Percentiles rank a stretch among this genome's conserved stretches.
Evolutionary conservation across 2,113 vertebrate genomes (phyloP).

Genomic region (Ictidomys tridecemlineatus): DNA sequence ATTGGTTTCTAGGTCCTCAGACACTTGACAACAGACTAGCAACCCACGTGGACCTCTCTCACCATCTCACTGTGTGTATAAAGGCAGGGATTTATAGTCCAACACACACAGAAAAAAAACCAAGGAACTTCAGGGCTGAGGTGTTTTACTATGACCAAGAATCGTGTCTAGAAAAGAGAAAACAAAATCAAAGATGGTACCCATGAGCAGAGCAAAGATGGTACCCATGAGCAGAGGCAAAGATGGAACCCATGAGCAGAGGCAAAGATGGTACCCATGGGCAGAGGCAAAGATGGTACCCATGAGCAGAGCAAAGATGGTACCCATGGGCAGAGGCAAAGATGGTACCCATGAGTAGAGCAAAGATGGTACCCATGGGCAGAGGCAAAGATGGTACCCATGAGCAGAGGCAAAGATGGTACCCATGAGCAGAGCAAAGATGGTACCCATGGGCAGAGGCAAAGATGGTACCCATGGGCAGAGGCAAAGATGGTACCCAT

Average conservation of each 20-base stretch:
- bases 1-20: neutral
- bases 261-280: no score
- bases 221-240: no score
- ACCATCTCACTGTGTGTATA: neutral
- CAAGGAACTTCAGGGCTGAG: neutral
- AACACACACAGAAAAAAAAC: conserved; percentile 38
- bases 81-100: neutral
- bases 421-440: neutral
- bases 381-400: neutral
- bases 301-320: neutral
- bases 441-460: no score
- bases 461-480: no score
- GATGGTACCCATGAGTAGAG: no score
- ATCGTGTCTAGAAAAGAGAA: conserved; percentile 25
- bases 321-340: no score
- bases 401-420: neutral
- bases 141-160: neutral
- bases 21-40: neutral
- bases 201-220: neutral
- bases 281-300: neutral
- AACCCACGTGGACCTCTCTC: neutral
- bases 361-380: no score
- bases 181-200: conserved; percentile 9
- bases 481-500: no score
- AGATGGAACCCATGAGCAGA: no score